phyloP scores from a whole-genome alignment of 2,797 vertebrate genomes.

The Anguilla anguilla region DNA sequence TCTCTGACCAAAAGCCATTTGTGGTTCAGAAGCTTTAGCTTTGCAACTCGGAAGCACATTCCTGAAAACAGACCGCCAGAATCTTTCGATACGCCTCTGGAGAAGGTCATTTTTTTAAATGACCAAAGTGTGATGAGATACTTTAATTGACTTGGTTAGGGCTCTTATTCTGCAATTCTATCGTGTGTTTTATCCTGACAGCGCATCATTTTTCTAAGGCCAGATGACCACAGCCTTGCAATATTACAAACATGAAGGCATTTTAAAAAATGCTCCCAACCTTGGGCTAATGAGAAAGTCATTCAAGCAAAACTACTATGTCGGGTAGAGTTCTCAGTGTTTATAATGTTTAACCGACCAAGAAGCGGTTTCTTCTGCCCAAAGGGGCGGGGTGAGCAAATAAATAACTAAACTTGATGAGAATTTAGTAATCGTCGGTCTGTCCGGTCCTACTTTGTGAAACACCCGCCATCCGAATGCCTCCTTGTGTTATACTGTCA shows the following conservation, averaged over 20 bases:
- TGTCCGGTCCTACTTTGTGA: neutral
- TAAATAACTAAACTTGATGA: neutral
- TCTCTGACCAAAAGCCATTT: neutral
- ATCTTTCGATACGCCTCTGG: neutral
- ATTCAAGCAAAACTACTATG: neutral
- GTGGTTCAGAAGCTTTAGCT: neutral
- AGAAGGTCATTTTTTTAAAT: neutral
- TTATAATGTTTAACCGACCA: neutral
- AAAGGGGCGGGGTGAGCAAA: neutral
- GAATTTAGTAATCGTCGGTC: neutral
- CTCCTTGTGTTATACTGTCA: slow-evolving; percentile 4
- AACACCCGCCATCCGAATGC: neutral
- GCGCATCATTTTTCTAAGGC: neutral
- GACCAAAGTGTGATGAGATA: neutral
- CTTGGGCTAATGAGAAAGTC: neutral
- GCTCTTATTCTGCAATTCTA: neutral
- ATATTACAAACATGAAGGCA: neutral
- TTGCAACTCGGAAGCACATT: neutral
- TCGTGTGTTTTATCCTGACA: neutral
- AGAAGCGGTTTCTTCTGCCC: neutral
- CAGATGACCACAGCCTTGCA: neutral
- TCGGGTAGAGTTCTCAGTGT: neutral
- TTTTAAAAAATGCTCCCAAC: neutral
- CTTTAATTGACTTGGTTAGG: neutral
- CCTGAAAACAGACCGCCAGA: neutral